Conservation (phyloP, 2,888 invertebrate species). For the Stenotaenia linearis region DNA sequence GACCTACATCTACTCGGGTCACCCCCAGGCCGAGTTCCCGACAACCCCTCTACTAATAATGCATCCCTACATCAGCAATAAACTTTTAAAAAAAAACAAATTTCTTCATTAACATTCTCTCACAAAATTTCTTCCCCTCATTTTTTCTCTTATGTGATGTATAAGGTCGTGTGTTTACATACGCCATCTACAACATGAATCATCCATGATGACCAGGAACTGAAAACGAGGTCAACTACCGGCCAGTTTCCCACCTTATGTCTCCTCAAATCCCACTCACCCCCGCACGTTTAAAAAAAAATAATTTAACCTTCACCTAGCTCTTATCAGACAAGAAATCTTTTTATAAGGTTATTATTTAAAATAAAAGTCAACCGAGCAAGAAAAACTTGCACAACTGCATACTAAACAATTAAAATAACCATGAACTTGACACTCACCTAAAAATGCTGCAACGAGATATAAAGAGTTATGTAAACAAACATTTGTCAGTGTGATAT, state of each 20-base stretch:
- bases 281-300: neutral
- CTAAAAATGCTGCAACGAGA: neutral
- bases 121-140: neutral
- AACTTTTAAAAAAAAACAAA: neutral
- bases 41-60: neutral
- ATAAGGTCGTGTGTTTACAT: neutral
- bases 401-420: neutral
- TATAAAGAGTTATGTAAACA: neutral
- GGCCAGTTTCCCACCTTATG: neutral
- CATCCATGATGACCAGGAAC: slow-evolving; percentile 26
- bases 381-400: neutral
- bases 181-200: neutral
- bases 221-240: slow-evolving; percentile 21
- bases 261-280: neutral
- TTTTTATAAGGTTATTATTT: neutral
- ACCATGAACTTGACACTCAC: neutral
- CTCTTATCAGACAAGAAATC: neutral
- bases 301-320: slow-evolving; percentile 3
- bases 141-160: neutral
- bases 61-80: neutral
- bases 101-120: neutral
- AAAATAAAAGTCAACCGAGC: neutral
- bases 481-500: neutral
- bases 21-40: slow-evolving; percentile 23
- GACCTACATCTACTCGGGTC: slow-evolving; percentile 8